Evolutionary conservation across 2,888 invertebrate species (phyloP), one percentile per base, ranked within the genome.

Genomic region (Mactromeris polynyma): DNA sequence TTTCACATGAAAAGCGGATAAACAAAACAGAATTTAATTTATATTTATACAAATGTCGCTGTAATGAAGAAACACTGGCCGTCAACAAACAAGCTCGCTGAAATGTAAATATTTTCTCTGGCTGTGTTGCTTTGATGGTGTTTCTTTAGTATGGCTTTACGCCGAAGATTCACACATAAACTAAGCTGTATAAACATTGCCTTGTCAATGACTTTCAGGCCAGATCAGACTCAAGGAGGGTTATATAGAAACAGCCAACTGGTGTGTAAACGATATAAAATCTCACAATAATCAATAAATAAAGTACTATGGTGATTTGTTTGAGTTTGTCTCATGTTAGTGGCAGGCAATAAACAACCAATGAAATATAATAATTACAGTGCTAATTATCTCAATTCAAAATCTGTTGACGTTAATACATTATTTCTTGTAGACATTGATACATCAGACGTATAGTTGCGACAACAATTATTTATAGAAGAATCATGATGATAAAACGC

Each of bases 31-130:
- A 89, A 81, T 90, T 92, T 89, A 90, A 89, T 92, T 90, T 90
- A 89, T 92, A 92, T 92, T 92, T 92, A 92, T 90, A 90, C 92
- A 90, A 83, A 90, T 89, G 90, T 85, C 92, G 40, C 64, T 80
- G 85, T 92, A 90, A 92, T 89, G 92, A 90, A 82, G 90, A 92
- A 89, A 89, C 92, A 89, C 90, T 86, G 92, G 89, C 77, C 83
- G 89, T 89, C 82, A 92, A 90, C 92, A 92, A 92, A 92, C 92
- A 92, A 79, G 86, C 87, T 77, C 73, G 86, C 81, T 82, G 88
- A 83, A 85, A 88, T 81, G 89, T 90, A 90, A 92, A 92, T 92
- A 92, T 92, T 92, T 92, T 89, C 86, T 73, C 88, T 33, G 77
- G 78, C 58, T 81, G 54, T 86, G 78, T 58, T 69, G 81, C 90